Percentiles rank a stretch among this genome's conserved stretches.
Evolutionary conservation across 2,113 vertebrate species (phyloP).

Genomic region (Lepus timidus): DNA sequence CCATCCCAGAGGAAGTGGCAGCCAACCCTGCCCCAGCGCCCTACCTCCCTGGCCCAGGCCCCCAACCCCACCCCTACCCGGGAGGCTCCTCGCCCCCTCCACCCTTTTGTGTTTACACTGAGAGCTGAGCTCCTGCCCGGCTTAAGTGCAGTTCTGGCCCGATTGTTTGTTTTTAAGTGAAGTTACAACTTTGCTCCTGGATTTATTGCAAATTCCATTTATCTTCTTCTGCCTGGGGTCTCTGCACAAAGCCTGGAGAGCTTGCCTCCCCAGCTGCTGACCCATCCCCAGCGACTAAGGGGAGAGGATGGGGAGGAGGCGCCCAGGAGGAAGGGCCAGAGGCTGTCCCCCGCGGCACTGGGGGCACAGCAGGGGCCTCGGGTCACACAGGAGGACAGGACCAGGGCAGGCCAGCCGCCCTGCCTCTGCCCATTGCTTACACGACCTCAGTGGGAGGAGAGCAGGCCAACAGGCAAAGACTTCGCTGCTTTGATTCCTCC

Average conservation of each 20-base stretch:
- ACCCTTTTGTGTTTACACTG: slow-evolving; percentile 81
- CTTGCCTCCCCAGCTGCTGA: slow-evolving; percentile 32
- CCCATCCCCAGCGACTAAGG: not conserved
- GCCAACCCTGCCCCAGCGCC: not conserved
- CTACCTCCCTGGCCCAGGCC: slow-evolving; percentile 21
- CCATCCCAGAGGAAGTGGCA: slow-evolving; percentile 34
- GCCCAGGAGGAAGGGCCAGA: not conserved
- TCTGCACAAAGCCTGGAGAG: slow-evolving; percentile 43
- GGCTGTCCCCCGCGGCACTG: not conserved
- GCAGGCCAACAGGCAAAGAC: not conserved
- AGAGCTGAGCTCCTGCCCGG: slow-evolving; percentile 77
- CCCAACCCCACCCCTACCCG: not conserved
- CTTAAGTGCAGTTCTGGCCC: slow-evolving; percentile 83
- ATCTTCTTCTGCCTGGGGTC: slow-evolving; percentile 73
- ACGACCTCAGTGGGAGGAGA: slow-evolving; percentile 6
- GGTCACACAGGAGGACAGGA: not conserved
- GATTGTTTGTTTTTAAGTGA: slow-evolving; percentile 86
- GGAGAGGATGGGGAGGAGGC: not conserved
- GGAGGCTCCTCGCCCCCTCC: not conserved
- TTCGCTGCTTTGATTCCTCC: not conserved
- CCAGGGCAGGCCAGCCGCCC: not conserved
- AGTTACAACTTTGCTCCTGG: slow-evolving; percentile 83
- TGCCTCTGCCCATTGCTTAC: not conserved
- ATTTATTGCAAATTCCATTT: slow-evolving; percentile 84
- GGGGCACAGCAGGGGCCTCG: not conserved